Percentiles rank a stretch among this genome's conserved stretches.
Evolutionary conservation across 53 echinoderm and acorn worm species (phyloP).

Genomic region (Arbacia lixula): DNA sequence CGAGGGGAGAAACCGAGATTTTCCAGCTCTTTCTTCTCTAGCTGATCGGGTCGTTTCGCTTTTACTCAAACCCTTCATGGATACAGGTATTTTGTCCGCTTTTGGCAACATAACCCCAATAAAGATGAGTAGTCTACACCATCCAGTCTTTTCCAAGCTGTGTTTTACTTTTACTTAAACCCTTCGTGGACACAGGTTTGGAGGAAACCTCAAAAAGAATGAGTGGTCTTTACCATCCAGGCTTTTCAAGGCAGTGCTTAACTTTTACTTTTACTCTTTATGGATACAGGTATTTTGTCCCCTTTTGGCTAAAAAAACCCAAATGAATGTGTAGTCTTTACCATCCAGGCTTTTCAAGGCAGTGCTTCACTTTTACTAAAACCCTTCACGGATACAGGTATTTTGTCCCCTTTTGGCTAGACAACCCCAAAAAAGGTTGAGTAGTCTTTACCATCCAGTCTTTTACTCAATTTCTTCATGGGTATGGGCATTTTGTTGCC

Average conservation of each 20-base stretch:
- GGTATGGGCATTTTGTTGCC: too few relatives aligned
- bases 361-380: conserved; percentile 16
- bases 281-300: too few relatives aligned
- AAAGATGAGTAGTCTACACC: neutral
- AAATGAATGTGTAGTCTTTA: too few relatives aligned
- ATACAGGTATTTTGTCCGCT: conserved; percentile 48
- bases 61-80: conserved; percentile 37
- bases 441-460: conserved; percentile 1
- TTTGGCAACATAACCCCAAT: conserved; percentile 23
- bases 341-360: too few relatives aligned
- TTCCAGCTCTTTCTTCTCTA: conserved; percentile 20
- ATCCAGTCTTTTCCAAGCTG: neutral
- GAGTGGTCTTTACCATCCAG: neutral
- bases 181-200: conserved; percentile 49
- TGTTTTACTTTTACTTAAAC: too few relatives aligned
- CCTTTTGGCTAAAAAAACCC: too few relatives aligned
- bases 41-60: conserved; percentile 24
- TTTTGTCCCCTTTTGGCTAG: conserved; percentile 35
- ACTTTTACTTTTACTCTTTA: too few relatives aligned
- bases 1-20: conserved; percentile 51
- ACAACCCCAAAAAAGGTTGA: too few relatives aligned
- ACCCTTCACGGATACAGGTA: conserved; percentile 49
- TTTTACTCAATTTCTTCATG: too few relatives aligned
- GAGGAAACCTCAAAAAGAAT: too few relatives aligned
- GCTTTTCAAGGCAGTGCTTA: neutral